Evolutionary conservation across 2,888 invertebrate genomes (phyloP).

Genomic region (Galeruca laticollis): DNA sequence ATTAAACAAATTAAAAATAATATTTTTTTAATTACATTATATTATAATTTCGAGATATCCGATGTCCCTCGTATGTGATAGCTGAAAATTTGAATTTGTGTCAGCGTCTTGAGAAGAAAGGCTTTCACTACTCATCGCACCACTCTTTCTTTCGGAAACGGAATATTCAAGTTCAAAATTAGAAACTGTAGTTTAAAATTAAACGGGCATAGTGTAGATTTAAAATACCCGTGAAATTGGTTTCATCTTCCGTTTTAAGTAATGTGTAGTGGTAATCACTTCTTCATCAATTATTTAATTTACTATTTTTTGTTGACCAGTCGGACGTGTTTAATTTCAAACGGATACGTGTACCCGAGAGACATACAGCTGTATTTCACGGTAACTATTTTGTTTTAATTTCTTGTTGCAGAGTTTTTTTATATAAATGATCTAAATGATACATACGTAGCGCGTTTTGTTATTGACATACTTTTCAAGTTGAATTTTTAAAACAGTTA

Average conservation of each 20-base stretch:
- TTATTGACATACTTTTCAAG: not conserved
- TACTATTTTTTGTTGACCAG: slow-evolving; percentile 13
- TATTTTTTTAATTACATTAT: no score
- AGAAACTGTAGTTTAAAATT: slow-evolving; percentile 7
- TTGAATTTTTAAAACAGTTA: not conserved
- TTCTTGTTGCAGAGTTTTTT: not conserved
- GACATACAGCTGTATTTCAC: slow-evolving; percentile 12
- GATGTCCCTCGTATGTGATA: not conserved
- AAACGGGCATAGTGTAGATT: not conserved
- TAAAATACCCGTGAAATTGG: not conserved
- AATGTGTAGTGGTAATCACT: slow-evolving; percentile 13
- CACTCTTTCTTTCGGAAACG: not conserved
- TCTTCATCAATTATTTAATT: slow-evolving; percentile 16
- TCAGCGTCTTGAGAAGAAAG: slow-evolving; percentile 5
- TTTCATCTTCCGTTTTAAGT: slow-evolving; percentile 1
- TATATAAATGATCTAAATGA: not conserved
- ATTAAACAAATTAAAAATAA: no score
- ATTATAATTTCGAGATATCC: not conserved
- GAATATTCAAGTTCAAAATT: slow-evolving; percentile 14
- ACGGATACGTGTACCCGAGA: slow-evolving; percentile 14
- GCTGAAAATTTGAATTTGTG: not conserved
- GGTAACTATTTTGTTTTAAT: not conserved
- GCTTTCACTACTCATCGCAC: slow-evolving; percentile 12
- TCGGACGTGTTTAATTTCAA: slow-evolving; percentile 5
- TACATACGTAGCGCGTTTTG: not conserved